Conservation (phyloP, 2,888 invertebrate genomes). For the Catocala sponsa region DNA sequence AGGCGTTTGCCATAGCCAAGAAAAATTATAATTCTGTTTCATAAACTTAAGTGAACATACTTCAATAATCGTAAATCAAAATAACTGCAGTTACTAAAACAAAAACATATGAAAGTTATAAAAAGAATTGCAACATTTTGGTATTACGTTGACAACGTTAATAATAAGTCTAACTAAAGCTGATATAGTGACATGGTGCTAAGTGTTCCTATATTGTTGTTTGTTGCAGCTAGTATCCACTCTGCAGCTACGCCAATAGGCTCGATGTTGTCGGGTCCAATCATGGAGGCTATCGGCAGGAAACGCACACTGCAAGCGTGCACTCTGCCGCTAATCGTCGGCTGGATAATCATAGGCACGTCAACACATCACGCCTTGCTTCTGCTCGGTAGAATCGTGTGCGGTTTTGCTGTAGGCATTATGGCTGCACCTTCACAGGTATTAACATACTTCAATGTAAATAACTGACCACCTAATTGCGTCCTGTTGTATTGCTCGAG, state of each 20-base stretch:
- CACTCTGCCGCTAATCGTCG: slow-evolving; percentile 89
- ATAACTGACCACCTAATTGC: background rate
- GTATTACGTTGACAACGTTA: too few species aligned
- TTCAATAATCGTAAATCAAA: too few species aligned
- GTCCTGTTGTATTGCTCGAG: background rate
- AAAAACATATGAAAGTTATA: too few species aligned
- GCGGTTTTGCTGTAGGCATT: slow-evolving; percentile 92
- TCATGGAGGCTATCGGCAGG: slow-evolving; percentile 91
- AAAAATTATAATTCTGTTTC: too few species aligned
- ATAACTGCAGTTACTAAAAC: too few species aligned
- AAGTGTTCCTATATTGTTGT: slow-evolving; percentile 8
- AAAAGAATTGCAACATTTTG: too few species aligned
- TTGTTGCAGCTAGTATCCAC: slow-evolving; percentile 91
- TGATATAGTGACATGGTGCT: too few species aligned
- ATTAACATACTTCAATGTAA: slow-evolving; percentile 27
- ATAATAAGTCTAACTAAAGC: too few species aligned
- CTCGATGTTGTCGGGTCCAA: slow-evolving; percentile 91
- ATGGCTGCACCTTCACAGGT: slow-evolving; percentile 93
- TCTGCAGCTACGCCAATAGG: slow-evolving; percentile 93
- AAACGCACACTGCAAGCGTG: slow-evolving; percentile 90
- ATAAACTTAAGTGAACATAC: too few species aligned
- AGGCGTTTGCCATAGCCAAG: too few species aligned
- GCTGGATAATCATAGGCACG: slow-evolving; percentile 91
- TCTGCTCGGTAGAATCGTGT: slow-evolving; percentile 90
- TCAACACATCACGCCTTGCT: slow-evolving; percentile 87